Evolutionary conservation across 37 sponge, comb jelly and placozoan species (phyloP).

Genomic region (Crambe crambe): DNA sequence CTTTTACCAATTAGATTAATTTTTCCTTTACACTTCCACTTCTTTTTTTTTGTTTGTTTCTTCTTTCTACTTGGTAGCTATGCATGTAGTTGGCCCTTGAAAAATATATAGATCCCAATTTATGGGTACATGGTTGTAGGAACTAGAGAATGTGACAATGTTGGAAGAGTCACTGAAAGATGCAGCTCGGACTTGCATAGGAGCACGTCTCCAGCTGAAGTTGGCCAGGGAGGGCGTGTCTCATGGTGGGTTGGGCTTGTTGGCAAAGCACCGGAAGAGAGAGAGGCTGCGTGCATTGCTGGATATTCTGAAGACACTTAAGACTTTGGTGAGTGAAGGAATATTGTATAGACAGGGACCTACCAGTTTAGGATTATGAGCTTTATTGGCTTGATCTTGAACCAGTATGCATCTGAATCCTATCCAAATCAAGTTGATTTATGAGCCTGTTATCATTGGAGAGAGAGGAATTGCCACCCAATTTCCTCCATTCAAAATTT

Average conservation of each 20-base stretch:
- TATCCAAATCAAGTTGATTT: too few relatives aligned
- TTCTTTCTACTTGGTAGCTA: too few relatives aligned
- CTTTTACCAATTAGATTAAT: too few relatives aligned
- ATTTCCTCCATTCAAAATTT: too few relatives aligned
- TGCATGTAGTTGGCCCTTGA: too few relatives aligned
- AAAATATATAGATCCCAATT: background rate
- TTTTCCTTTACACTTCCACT: too few relatives aligned
- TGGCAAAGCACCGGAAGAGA: conserved; percentile 78
- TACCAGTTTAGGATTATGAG: background rate
- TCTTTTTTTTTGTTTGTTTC: too few relatives aligned
- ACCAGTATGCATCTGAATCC: too few relatives aligned
- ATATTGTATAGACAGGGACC: too few relatives aligned
- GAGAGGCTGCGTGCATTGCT: conserved; percentile 51
- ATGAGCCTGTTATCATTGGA: conserved; percentile 5
- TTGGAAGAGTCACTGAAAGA: conserved; percentile 58
- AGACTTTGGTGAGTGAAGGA: conserved; percentile 65
- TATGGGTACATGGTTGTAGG: conserved; percentile 30
- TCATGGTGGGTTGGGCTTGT: conserved; percentile 72
- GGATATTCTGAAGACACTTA: conserved; percentile 59
- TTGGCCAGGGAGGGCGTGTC: conserved; percentile 68
- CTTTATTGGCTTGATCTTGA: too few relatives aligned
- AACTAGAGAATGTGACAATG: conserved; percentile 70
- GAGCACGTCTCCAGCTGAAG: conserved; percentile 49
- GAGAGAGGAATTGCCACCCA: too few relatives aligned
- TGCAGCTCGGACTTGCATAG: conserved; percentile 45